Evolutionary conservation across 2,888 invertebrate genomes (phyloP), one percentile per base, ranked within the genome.

Genomic region (Sycophila texana): DNA sequence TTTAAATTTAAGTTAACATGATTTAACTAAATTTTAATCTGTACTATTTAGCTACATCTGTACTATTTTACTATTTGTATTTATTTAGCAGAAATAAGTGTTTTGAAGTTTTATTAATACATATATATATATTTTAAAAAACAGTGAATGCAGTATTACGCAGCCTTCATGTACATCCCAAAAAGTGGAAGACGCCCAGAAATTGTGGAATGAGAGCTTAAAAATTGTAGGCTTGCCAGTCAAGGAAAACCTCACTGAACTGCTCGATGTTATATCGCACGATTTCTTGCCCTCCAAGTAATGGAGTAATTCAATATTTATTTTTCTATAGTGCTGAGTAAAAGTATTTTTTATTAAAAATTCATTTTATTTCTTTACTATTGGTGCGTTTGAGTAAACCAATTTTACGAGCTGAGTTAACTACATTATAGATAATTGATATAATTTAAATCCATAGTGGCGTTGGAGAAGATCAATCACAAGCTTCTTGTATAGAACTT

Each of bases 141-240:
- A 89, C 88, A 92, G 94, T 75, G 95, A 95, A 83, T 94, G 94
- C 84, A 90, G 91, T 16, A 91, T 91, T 2, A 90, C 87, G 20
- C 87, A 88, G 5, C 90, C 94, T 0, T 91, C 93, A 0, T 87
- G 89, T 13, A 91, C 91, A 80, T 94, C 94, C 2, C 91, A 88
- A 67, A 91, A 94, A 83, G 90, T 90, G 14, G 92, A 92, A 67
- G 88, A 91, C 70, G 94, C 94, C 1, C 90, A 91, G 49, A 92
- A 92, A 88, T 89, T 96, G 14, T 95, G 95, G 95, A 91, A 92
- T 0, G 90, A 91, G 72, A 94, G 94, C 81, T 84, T 92, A 0
- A 90, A 92, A 74, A 84, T 92, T 18, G 91, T 94, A 10, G 91
- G 92, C n/a, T 86, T 94, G 18, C 87, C 91, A 26, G 85, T 91